Evolutionary conservation across 2,888 invertebrate genomes (phyloP), one percentile per base, ranked within the genome.

Genomic region (Muschampia plurimacula): DNA sequence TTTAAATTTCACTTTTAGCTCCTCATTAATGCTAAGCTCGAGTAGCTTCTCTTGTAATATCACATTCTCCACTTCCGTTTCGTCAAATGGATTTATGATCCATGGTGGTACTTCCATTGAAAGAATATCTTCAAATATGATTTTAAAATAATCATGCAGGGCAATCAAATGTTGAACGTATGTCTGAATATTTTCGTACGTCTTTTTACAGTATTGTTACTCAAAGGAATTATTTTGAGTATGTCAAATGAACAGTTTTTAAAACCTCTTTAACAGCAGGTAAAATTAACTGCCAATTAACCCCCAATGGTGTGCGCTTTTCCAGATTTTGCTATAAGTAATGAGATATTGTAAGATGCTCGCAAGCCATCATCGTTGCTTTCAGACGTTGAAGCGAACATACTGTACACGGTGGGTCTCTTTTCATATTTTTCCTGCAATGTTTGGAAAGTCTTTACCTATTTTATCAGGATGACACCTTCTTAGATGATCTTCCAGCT

Each of bases 181-280:
- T 15, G 52, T 52, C 15, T 59, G 59, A 10, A 59, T 59, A 59
- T 75, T 76, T 74, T 78, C 75, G 79, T 73, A 15, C 72, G 71
- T 71, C 72, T 72, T 69, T 71, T 7, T 22, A 75, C 71, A 64
- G 66, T 67, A 39, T 69, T 71, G 63, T 74, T 73, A 28, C 72
- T 80, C 74, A 74, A 72, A 1, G 69, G 72, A 69, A 74, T 52
- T 52, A 0, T 55, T 55, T 55, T 55, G 13, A 55, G 55, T 55
- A 55, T n/a, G 39, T 73, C 62, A 69, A 60, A 69, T 66, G 74
- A 55, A 83, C 77, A 79, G 74, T 80, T 77, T 75, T 78, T 78
- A 83, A 75, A 75, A 81, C 81, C 76, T 83, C 81, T 81, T 80
- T 77, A 79, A 83, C 76, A 64, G 83, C 82, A 39, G 82, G 80